Percentiles rank a stretch among this genome's conserved stretches.
Conservation (phyloP, 2,113 vertebrate species). For the Melierax canorus region DNA sequence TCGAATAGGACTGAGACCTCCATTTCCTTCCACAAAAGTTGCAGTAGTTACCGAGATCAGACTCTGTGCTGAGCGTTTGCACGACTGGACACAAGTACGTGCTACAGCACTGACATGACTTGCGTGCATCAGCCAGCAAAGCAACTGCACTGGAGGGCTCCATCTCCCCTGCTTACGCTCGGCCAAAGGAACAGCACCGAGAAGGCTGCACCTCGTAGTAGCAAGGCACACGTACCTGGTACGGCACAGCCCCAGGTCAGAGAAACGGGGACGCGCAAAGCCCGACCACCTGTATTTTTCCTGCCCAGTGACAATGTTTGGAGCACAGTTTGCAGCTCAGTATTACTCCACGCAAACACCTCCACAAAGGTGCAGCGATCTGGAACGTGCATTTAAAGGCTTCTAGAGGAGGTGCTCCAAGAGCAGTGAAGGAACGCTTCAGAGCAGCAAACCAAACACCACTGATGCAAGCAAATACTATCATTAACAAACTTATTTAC, state of each 20-base stretch:
- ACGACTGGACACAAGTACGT: accelerated
- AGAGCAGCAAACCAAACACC: not conserved
- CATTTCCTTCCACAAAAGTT: not conserved
- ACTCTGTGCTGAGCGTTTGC: accelerated
- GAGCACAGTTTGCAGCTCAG: not conserved
- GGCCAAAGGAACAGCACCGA: not conserved
- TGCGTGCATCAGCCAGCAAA: not conserved
- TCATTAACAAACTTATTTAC: not conserved
- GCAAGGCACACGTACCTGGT: accelerated
- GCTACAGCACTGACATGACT: not conserved
- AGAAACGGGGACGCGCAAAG: not conserved
- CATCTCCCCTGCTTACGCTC: not conserved
- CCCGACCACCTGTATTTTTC: not conserved
- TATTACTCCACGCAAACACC: not conserved
- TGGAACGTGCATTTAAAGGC: not conserved
- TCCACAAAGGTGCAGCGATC: too few relatives aligned
- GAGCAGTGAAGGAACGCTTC: not conserved
- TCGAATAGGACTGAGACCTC: not conserved
- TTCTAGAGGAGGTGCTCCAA: not conserved
- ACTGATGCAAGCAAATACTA: not conserved
- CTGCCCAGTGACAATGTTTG: not conserved
- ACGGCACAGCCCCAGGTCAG: not conserved
- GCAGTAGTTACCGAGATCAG: not conserved
- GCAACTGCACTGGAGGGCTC: not conserved
- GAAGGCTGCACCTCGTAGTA: not conserved